A percentile compares a stretch with the other conserved stretches of the same genome.
Evolutionary conservation across 1,140 invertebrate species (phyloP).

Genomic region (Physella acuta): DNA sequence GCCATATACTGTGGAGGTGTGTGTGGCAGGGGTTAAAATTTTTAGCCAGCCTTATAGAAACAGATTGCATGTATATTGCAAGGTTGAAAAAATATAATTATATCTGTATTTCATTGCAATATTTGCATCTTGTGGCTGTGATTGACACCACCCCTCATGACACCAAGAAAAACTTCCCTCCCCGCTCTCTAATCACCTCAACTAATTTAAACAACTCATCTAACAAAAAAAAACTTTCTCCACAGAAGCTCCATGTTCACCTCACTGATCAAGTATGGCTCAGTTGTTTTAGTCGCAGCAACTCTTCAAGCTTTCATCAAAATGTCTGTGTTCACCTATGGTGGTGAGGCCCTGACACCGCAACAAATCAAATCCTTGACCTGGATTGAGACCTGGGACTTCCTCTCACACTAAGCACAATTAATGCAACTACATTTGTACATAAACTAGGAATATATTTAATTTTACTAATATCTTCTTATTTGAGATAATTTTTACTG

Average conservation of each 20-base stretch:
- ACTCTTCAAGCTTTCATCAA: conserved; percentile 34
- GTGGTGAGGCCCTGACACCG: conserved; percentile 25
- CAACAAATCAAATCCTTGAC: conserved; percentile 31
- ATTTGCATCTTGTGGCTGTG: not conserved
- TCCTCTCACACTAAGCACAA: conserved; percentile 33
- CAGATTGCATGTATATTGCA: no score
- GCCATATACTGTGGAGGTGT: no score
- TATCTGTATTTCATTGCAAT: no score
- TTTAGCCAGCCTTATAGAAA: no score
- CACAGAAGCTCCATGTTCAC: conserved; percentile 25
- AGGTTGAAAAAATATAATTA: no score
- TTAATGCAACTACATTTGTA: no score
- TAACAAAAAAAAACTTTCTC: no score
- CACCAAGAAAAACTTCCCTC: not conserved
- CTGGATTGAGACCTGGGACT: conserved; percentile 45
- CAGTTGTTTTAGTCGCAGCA: conserved; percentile 26
- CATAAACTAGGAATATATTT: not conserved
- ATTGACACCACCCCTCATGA: not conserved
- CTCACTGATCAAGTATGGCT: conserved; percentile 26
- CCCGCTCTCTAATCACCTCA: not conserved
- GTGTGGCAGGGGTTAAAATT: no score
- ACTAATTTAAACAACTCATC: no score
- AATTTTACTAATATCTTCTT: not conserved
- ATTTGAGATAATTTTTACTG: not conserved
- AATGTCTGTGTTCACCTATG: conserved; percentile 37